Evolutionary conservation across 2,113 vertebrate species (phyloP).

Genomic region (Gallinago jamesoni): DNA sequence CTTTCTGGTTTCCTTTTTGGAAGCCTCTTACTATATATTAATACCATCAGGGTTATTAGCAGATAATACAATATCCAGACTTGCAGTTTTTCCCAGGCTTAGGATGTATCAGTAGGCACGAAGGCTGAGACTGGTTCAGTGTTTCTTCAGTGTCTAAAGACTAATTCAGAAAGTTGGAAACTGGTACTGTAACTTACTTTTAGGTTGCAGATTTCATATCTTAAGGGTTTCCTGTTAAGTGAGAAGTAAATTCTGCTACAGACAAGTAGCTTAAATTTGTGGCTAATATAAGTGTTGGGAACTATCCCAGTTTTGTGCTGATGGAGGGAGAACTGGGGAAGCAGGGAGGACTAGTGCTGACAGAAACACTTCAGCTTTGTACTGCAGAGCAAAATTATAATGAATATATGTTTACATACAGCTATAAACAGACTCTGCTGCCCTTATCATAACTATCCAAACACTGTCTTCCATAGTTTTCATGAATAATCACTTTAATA

Average conservation of each 20-base stretch:
- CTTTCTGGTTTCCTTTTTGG: not conserved
- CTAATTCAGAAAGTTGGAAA: not conserved
- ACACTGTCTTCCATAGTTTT: slow-evolving; percentile 10
- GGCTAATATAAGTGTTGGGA: not conserved
- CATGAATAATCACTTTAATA: not conserved
- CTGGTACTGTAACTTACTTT: not conserved
- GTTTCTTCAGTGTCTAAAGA: not conserved
- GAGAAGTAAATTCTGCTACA: not conserved
- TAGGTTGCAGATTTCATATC: not conserved
- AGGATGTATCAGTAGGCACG: not conserved
- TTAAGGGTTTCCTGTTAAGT: not conserved
- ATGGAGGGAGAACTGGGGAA: not conserved
- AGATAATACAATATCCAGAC: not conserved
- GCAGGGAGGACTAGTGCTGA: not conserved
- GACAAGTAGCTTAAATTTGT: not conserved
- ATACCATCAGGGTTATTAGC: not conserved
- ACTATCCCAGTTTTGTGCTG: not conserved
- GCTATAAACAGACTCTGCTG: slow-evolving; percentile 37
- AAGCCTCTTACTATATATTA: not conserved
- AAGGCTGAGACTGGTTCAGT: not conserved
- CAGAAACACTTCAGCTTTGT: slow-evolving; percentile 27
- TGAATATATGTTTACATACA: slow-evolving; percentile 9
- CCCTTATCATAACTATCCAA: slow-evolving; percentile 18
- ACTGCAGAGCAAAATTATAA: slow-evolving; percentile 31
- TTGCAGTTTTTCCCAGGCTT: not conserved